Evolutionary conservation across 2,113 vertebrate genomes (phyloP), one percentile per base, ranked within the genome.

Genomic region (Mustela lutreola): DNA sequence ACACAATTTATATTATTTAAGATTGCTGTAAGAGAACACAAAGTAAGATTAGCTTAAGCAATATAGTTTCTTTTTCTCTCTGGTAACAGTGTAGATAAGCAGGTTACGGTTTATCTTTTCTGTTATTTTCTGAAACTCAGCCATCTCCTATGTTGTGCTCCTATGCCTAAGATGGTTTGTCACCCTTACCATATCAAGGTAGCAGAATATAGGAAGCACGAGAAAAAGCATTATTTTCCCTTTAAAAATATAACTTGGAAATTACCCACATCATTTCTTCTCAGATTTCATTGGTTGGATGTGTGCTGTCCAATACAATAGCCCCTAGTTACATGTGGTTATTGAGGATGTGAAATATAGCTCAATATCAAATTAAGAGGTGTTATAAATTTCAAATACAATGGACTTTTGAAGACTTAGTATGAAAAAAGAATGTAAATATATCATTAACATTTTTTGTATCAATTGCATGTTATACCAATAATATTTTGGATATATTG

Each of bases 381-480:
- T 81, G 21, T 33, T 75, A 0, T 60, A 89, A 42, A 2, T 86
- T 94, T 93, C 75, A 78, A 93, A 63, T 82, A 62, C 10, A 95
- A 53, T 75, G 56, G 26, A 15, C 39, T 81, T 81, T 63, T 39
- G 45, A 97, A 84, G 65, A 65, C 0, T 73, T n/a, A 48, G 0
- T 79, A 50, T 88, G 14, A 92, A 65, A 86, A 85, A 70, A 93
- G 3, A 81, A 91, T 63, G 4, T 31, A 73, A 95, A 63, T 88
- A 76, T 4, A 15, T 82, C 26, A 73, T 63, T 78, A 84, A n/a
- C 70, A 65, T 26, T 79, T 81, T 81, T 90, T 73, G 56, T 39
- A 50, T 62, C 73, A n/a, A 65, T 84, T 89, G n/a, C 14, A 48
- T 79, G 28, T n/a, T 78, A 7, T 50, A 84, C 67, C 70, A 39